These are phyloP conservation scores for Aspidoscelis tigris DNA, from an alignment of 2,113 vertebrate genomes.

Conservation along the genomic window DNA sequence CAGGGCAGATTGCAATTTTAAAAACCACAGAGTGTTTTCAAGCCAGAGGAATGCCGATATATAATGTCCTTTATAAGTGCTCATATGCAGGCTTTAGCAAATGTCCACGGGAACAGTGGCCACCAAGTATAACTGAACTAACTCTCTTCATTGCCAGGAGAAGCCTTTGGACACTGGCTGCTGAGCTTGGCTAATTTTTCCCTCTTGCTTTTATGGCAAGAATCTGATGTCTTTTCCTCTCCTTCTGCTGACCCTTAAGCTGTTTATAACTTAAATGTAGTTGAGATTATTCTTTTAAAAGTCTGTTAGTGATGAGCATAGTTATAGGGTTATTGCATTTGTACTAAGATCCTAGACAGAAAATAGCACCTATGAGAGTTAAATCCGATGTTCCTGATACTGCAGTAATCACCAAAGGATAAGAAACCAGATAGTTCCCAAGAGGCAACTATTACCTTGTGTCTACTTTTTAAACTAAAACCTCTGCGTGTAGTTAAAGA, in stretches of 20 bases:
- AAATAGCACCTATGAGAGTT: not conserved
- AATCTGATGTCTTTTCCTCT: too few relatives aligned
- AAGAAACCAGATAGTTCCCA: not conserved
- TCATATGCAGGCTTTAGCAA: not conserved
- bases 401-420: not conserved
- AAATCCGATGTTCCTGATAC: not conserved
- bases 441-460: not conserved
- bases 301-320: not conserved
- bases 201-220: too few relatives aligned
- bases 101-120: too few relatives aligned
- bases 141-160: too few relatives aligned
- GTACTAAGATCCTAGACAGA: not conserved
- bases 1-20: too few relatives aligned
- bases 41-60: not conserved
- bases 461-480: not conserved
- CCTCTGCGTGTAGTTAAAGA: not conserved
- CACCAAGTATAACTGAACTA: too few relatives aligned
- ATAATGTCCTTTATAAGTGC: not conserved
- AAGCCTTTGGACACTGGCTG: too few relatives aligned
- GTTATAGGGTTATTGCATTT: not conserved
- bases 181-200: too few relatives aligned
- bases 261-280: not conserved
- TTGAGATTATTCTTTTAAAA: not conserved
- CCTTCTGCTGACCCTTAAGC: too few relatives aligned
- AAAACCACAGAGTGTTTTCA: too few relatives aligned